Base-by-base conservation (phyloP, 2,888 invertebrate species). In the Acronicta aceris region DNA sequence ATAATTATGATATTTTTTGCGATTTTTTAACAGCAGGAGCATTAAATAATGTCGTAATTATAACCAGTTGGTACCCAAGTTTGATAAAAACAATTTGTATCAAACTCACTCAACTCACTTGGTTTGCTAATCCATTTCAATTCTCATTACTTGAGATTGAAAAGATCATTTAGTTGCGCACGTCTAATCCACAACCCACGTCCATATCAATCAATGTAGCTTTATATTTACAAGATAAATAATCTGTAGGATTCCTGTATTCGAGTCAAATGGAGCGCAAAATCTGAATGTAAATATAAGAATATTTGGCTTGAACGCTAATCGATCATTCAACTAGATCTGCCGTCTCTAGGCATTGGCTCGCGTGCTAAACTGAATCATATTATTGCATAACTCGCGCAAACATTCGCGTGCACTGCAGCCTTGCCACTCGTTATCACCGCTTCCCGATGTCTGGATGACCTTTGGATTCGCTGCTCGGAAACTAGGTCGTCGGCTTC, bases 401-500 rank as follows among this genome's bases (percentile, higher is more conserved):
- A 69, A 82, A 76, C 75, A 81, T 78, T 84, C 67, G 83, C 85
- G 82, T 85, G 86, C 81, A 82, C 71, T 76, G 81, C 74, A 90
- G 90, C 91, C 89, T 91, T 91, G 92, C 87, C 84, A 86, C n/a
- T 33, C 86, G 89, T 88, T 92, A 91, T 90, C 92, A 85, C 65
- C 82, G 84, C 88, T 92, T 92, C 92, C 92, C 91, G 87, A 85
- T 86, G 91, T 85, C 86, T 89, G 86, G 80, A 84, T 87, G 91
- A 93, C 92, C 92, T 93, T 92, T 92, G 90, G 83, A 81, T 87
- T 83, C 84, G 83, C 80, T 67, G 85, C 81, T 88, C 82, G 81
- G 87, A 90, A 93, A 93, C 89, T 94, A 83, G 93, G 93, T 90
- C 92, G 86, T 85, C 91, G 92, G 88, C 93, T 87, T 91, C 87